Conservation (phyloP, 1,140 invertebrate species). For the Drosophila neocordata region DNA sequence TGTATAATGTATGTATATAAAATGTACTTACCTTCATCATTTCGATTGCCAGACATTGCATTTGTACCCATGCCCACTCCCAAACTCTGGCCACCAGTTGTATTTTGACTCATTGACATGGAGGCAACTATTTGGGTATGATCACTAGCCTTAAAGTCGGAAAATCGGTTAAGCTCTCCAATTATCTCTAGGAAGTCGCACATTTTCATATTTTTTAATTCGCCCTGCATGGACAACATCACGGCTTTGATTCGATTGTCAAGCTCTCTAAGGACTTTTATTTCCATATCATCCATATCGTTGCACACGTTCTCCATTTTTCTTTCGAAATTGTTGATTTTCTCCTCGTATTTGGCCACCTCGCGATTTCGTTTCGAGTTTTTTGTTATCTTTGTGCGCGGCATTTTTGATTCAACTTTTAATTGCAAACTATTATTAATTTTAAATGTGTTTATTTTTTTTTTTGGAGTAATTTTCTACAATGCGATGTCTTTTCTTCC, state of each 20-base stretch:
- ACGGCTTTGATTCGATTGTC: conserved; percentile 47
- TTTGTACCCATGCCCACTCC: background rate
- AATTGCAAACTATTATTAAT: background rate
- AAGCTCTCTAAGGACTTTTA: conserved; percentile 36
- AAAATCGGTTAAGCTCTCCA: conserved; percentile 34
- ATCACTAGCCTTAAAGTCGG: conserved; percentile 65
- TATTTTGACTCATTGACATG: conserved; percentile 49
- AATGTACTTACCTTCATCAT: conserved; percentile 66
- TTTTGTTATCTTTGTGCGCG: conserved; percentile 78
- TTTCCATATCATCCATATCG: conserved; percentile 54
- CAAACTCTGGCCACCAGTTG: conserved; percentile 25
- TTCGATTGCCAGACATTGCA: conserved; percentile 45
- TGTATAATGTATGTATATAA: background rate
- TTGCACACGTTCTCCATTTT: conserved; percentile 59
- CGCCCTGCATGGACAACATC: conserved; percentile 35
- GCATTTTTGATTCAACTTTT: conserved; percentile 48
- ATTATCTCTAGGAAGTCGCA: conserved; percentile 46
- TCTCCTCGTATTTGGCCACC: conserved; percentile 70
- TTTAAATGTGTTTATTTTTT: background rate
- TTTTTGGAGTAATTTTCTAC: background rate
- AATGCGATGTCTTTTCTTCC: conserved; percentile 28
- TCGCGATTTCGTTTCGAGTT: conserved; percentile 78
- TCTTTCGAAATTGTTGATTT: conserved; percentile 67
- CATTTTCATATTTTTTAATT: conserved; percentile 63
- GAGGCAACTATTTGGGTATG: conserved; percentile 56